These are phyloP conservation scores for Saturnia pavonia DNA, from an alignment of 2,888 invertebrate genomes.

Conservation along the genomic window DNA sequence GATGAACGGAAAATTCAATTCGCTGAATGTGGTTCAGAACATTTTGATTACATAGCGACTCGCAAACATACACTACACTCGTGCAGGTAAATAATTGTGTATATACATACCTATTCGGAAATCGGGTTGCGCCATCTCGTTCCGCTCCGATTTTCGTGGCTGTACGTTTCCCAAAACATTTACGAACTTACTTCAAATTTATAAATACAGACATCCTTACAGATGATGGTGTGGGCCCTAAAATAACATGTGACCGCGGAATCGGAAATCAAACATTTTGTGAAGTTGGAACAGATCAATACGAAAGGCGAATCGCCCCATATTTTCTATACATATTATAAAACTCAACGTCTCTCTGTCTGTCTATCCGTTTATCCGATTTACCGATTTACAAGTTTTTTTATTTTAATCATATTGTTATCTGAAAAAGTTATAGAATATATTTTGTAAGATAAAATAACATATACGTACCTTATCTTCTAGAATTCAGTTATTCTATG, in stretches of 20 bases:
- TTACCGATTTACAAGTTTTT: too few relatives aligned
- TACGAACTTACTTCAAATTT: conserved; percentile 18
- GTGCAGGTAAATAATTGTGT: conserved; percentile 55
- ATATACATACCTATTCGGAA: conserved; percentile 39
- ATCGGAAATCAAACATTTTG: conserved; percentile 22
- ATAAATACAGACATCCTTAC: conserved; percentile 20
- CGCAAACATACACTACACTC: conserved; percentile 39
- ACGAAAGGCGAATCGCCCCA: background rate
- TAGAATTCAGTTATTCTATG: too few relatives aligned
- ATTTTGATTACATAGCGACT: conserved; percentile 53
- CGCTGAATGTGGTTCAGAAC: conserved; percentile 50
- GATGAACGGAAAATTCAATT: conserved; percentile 56
- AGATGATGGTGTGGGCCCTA: conserved; percentile 26
- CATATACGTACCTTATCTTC: too few relatives aligned
- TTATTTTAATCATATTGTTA: too few relatives aligned
- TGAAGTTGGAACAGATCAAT: conserved; percentile 18
- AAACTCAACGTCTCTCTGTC: background rate
- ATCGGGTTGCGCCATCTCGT: conserved; percentile 40
- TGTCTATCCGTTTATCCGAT: background rate
- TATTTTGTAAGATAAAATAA: too few relatives aligned
- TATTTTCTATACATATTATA: background rate
- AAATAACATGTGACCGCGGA: conserved; percentile 27
- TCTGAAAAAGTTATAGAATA: too few relatives aligned
- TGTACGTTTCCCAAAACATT: conserved; percentile 16
- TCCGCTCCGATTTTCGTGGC: conserved; percentile 29